A percentile compares a stretch with the other conserved stretches of the same genome.
These are phyloP conservation scores for Allygus modestus DNA, from an alignment of 2,888 invertebrate genomes.

Conservation along the genomic window DNA sequence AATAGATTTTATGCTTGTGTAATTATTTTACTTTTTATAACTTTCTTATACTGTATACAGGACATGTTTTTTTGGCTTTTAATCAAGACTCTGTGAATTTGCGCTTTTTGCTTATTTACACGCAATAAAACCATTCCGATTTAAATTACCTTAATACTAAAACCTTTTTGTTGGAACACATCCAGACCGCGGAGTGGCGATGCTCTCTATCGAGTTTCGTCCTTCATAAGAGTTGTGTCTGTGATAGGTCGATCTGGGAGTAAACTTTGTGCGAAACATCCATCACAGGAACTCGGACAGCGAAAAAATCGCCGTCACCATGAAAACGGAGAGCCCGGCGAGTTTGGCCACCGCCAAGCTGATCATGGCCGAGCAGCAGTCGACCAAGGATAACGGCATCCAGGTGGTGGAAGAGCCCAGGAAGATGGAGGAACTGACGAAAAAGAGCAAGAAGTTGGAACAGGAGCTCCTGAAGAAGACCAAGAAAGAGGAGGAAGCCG, in stretches of 20 bases:
- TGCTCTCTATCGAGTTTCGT: not conserved
- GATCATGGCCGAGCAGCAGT: constrained; percentile 60
- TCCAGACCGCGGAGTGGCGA: constrained; percentile 21
- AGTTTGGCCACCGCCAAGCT: constrained; percentile 59
- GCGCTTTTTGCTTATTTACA: too few species aligned
- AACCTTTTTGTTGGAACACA: constrained; percentile 26
- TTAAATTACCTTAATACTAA: too few species aligned
- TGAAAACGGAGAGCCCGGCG: constrained; percentile 61
- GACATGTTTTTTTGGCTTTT: too few species aligned
- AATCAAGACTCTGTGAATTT: too few species aligned
- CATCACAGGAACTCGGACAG: constrained; percentile 24
- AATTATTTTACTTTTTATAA: too few species aligned
- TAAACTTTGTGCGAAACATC: constrained; percentile 52
- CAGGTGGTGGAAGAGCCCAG: constrained; percentile 26
- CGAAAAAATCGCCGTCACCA: constrained; percentile 16
- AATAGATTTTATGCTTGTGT: too few species aligned
- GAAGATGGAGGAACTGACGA: constrained; percentile 45
- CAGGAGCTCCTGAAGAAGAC: constrained; percentile 38
- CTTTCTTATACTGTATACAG: too few species aligned
- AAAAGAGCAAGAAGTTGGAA: constrained; percentile 47
- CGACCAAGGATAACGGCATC: constrained; percentile 32
- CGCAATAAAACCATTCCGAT: too few species aligned
- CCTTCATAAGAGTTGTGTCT: not conserved
- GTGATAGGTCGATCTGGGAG: constrained; percentile 47
- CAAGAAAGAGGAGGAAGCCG: constrained; percentile 50